Percentiles rank a stretch among this genome's conserved stretches.
These are phyloP conservation scores for Scomber colias DNA, from an alignment of 2,113 vertebrate genomes.

Conservation along the genomic window DNA sequence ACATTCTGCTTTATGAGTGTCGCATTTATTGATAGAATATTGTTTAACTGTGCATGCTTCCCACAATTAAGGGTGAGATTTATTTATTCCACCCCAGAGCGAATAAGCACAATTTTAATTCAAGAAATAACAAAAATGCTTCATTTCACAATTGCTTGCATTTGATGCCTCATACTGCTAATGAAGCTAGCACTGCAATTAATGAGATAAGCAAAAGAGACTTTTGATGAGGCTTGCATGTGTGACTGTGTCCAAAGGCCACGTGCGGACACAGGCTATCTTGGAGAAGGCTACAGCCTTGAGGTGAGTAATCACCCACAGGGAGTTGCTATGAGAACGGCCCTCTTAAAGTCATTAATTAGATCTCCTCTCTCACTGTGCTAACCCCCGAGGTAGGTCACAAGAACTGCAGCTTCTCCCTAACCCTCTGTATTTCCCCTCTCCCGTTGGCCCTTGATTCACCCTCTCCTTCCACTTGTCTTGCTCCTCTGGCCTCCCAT, in stretches of 20 bases:
- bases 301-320: conserved; percentile 73
- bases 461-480: not conserved
- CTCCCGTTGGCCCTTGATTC: conserved; percentile 25
- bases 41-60: conserved; percentile 69
- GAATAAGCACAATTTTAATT: conserved; percentile 81
- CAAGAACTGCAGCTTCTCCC: conserved; percentile 47
- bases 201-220: conserved; percentile 89
- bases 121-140: conserved; percentile 75
- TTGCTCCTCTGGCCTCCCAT: conserved; percentile 30
- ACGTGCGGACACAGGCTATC: conserved; percentile 54
- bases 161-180: conserved; percentile 85
- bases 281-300: conserved; percentile 53
- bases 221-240: conserved; percentile 76
- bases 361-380: conserved; percentile 54
- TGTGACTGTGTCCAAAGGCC: conserved; percentile 58
- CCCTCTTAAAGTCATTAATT: conserved; percentile 71
- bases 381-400: conserved; percentile 67
- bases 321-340: conserved; percentile 58
- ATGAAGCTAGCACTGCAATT: conserved; percentile 90
- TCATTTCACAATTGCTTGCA: conserved; percentile 87
- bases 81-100: conserved; percentile 77
- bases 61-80: conserved; percentile 68
- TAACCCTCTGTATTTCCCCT: conserved; percentile 57
- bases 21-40: conserved; percentile 73
- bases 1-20: conserved; percentile 47